Conservation (phyloP, 1,140 invertebrate genomes). For the Zaprionus ornatus region DNA sequence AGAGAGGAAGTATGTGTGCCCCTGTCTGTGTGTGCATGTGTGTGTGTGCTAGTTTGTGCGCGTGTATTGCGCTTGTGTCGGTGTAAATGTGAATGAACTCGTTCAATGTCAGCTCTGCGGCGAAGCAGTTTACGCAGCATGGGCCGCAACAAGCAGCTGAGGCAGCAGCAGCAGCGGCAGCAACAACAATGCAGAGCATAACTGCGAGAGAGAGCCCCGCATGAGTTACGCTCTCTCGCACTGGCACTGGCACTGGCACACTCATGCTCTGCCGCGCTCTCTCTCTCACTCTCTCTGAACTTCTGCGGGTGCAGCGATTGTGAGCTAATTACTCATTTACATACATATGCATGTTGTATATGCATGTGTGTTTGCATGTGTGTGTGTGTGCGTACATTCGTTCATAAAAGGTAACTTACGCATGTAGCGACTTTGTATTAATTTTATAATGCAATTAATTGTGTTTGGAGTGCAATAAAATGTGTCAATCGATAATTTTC, state of each 20-base stretch:
- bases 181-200: constrained; percentile 46
- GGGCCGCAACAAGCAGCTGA: constrained; percentile 50
- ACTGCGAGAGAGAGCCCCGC: constrained; percentile 17
- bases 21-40: constrained; percentile 11
- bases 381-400: constrained; percentile 3
- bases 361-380: neutral
- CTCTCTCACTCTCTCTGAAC: constrained; percentile 10
- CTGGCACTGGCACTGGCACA: constrained; percentile 1
- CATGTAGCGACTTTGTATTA: neutral
- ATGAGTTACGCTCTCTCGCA: constrained; percentile 4
- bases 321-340: constrained; percentile 7
- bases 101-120: constrained; percentile 81
- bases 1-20: constrained; percentile 39
- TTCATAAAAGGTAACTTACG: neutral
- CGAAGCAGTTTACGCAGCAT: constrained; percentile 69
- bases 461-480: neutral
- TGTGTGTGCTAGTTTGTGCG: constrained; percentile 31
- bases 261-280: constrained; percentile 23
- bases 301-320: constrained; percentile 18
- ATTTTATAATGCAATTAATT: neutral
- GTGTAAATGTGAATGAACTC: constrained; percentile 83
- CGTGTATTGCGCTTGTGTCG: constrained; percentile 17
- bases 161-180: constrained; percentile 16
- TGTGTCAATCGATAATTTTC: neutral
- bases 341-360: constrained; percentile 8